These are phyloP conservation scores for Volucella zonaria DNA, from an alignment of 2,888 invertebrate species.

Conservation along the genomic window DNA sequence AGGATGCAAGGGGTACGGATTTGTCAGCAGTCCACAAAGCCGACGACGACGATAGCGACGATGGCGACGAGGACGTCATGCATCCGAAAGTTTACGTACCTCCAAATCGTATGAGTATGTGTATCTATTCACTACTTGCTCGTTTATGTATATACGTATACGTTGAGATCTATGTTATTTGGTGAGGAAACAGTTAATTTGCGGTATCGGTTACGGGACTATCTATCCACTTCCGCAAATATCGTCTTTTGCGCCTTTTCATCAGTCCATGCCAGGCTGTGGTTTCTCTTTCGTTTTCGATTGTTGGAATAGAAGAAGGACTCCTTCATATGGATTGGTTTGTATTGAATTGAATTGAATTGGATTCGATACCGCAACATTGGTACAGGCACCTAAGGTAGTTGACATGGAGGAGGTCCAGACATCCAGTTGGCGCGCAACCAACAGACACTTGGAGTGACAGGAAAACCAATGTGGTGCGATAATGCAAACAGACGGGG, in stretches of 20 bases:
- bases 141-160: neutral
- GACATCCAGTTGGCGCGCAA: slow-evolving; percentile 37
- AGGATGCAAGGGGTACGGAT: slow-evolving; percentile 51
- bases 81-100: slow-evolving; percentile 61
- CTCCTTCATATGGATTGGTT: slow-evolving; percentile 39
- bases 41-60: slow-evolving; percentile 28
- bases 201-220: slow-evolving; percentile 74
- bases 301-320: slow-evolving; percentile 46
- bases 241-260: slow-evolving; percentile 69
- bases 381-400: slow-evolving; percentile 6
- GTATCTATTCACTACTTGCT: too few species aligned
- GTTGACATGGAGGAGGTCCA: slow-evolving; percentile 58
- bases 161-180: slow-evolving; percentile 58
- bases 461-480: slow-evolving; percentile 73
- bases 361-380: neutral
- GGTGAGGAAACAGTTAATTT: slow-evolving; percentile 75
- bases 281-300: slow-evolving; percentile 70
- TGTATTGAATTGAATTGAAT: neutral
- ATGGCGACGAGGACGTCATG: slow-evolving; percentile 52
- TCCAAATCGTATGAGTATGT: too few species aligned
- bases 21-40: slow-evolving; percentile 53
- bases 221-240: slow-evolving; percentile 75
- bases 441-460: slow-evolving; percentile 71
- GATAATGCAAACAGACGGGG: slow-evolving; percentile 72
- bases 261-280: slow-evolving; percentile 32